Conservation (phyloP, 2,797 vertebrate species). For the Zalophus californianus region DNA sequence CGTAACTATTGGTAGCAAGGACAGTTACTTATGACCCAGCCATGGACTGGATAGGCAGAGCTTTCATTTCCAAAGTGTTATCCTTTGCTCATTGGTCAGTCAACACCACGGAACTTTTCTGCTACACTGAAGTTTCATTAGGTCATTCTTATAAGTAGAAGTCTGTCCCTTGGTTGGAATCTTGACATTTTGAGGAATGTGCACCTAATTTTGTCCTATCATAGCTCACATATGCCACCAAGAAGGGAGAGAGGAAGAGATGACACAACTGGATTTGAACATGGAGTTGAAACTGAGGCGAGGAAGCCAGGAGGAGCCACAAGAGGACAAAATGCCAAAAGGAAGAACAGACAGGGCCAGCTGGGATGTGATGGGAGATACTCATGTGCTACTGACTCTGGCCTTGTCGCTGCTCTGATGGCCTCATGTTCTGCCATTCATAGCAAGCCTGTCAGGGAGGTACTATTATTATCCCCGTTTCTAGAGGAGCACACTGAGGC, state of each 20-base stretch:
- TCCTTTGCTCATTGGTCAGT: neutral
- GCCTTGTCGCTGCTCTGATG: neutral
- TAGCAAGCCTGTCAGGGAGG: neutral
- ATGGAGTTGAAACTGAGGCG: neutral
- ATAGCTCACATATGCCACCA: neutral
- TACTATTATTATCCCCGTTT: neutral
- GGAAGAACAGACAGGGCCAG: neutral
- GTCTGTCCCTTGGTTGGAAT: neutral
- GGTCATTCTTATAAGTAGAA: neutral
- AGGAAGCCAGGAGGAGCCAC: neutral
- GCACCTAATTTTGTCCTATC: neutral
- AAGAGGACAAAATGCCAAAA: neutral
- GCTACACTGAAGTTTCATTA: neutral
- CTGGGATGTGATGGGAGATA: neutral
- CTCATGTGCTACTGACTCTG: rapidly evolving
- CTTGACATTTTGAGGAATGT: neutral
- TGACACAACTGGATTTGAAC: neutral
- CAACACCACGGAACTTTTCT: neutral
- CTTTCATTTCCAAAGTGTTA: neutral
- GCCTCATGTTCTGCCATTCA: neutral
- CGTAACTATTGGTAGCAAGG: neutral
- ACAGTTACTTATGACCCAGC: neutral
- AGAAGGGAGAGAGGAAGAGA: neutral
- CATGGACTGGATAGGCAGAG: neutral
- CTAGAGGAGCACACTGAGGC: neutral